These are phyloP conservation scores for Leptobrachium leishanense DNA, from an alignment of 2,113 vertebrate genomes.

Conservation along the genomic window DNA sequence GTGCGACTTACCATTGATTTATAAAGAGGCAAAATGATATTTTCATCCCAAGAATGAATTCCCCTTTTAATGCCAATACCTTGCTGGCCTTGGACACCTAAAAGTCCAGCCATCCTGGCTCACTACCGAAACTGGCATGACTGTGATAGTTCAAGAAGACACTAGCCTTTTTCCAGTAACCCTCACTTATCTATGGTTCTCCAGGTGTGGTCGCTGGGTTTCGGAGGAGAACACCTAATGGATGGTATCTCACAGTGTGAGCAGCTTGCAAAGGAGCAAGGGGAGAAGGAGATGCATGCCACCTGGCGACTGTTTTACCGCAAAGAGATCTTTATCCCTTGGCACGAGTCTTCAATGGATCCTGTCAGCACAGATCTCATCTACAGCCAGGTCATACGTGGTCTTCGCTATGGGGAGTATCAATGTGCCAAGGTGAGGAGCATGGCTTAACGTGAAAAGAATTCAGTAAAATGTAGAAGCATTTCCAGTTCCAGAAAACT, in stretches of 20 bases:
- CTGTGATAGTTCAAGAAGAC: too few relatives aligned
- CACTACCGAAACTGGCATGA: too few relatives aligned
- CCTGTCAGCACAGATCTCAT: slow-evolving; percentile 86
- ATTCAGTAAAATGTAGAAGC: too few relatives aligned
- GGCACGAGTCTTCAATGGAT: slow-evolving; percentile 85
- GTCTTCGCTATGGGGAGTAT: slow-evolving; percentile 86
- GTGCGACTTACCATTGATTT: too few relatives aligned
- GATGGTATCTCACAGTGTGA: slow-evolving; percentile 94
- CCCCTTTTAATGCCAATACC: too few relatives aligned
- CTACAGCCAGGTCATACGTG: slow-evolving; percentile 85
- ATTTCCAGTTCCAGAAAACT: too few relatives aligned
- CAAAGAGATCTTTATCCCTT: slow-evolving; percentile 94
- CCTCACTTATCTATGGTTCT: background rate
- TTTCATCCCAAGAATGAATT: too few relatives aligned
- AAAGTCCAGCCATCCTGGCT: too few relatives aligned
- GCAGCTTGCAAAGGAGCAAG: slow-evolving; percentile 78
- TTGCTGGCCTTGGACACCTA: too few relatives aligned
- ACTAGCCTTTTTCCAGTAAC: too few relatives aligned
- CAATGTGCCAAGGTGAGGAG: slow-evolving; percentile 77
- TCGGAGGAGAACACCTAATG: slow-evolving; percentile 83
- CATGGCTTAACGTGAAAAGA: background rate
- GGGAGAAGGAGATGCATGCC: slow-evolving; percentile 79
- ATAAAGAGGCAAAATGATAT: too few relatives aligned
- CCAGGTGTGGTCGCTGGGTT: slow-evolving; percentile 91
- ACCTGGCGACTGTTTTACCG: slow-evolving; percentile 92